phyloP scores from a whole-genome alignment of 2,113 vertebrate genomes.

The Malurus elegans region DNA sequence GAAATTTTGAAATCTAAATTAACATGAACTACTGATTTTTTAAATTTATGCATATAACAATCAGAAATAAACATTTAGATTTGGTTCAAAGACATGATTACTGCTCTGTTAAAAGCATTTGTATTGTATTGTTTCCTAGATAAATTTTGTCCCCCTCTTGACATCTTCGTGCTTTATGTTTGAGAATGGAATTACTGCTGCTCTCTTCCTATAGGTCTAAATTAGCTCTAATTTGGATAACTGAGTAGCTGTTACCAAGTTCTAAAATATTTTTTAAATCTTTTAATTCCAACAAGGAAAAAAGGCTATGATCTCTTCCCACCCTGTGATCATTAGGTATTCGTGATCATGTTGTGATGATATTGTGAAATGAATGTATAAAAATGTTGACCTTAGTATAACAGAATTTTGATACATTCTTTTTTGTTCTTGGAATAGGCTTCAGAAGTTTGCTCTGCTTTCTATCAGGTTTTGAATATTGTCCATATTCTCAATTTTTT shows the following conservation, averaged over 20 bases:
- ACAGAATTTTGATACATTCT: slow-evolving; percentile 11
- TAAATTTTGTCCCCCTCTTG: neutral
- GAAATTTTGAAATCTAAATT: neutral
- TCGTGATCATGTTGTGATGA: neutral
- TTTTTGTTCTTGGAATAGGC: slow-evolving; percentile 49
- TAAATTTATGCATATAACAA: neutral
- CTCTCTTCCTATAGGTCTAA: neutral
- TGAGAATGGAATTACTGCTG: neutral
- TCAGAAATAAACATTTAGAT: neutral
- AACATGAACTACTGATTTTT: neutral
- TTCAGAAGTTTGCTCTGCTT: slow-evolving; percentile 35
- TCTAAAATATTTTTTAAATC: neutral
- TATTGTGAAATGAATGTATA: neutral
- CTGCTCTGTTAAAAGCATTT: neutral
- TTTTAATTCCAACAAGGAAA: neutral
- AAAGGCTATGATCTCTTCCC: neutral
- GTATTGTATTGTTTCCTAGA: neutral
- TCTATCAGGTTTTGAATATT: slow-evolving; percentile 61
- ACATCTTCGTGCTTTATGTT: neutral
- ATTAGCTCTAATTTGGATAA: neutral
- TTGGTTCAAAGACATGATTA: neutral
- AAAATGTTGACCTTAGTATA: slow-evolving; percentile 18
- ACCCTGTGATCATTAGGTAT: neutral
- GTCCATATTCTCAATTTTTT: neutral
- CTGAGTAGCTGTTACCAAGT: neutral